Base-by-base conservation (phyloP, 1,140 invertebrate genomes). In the Tetragonula clypearis region DNA sequence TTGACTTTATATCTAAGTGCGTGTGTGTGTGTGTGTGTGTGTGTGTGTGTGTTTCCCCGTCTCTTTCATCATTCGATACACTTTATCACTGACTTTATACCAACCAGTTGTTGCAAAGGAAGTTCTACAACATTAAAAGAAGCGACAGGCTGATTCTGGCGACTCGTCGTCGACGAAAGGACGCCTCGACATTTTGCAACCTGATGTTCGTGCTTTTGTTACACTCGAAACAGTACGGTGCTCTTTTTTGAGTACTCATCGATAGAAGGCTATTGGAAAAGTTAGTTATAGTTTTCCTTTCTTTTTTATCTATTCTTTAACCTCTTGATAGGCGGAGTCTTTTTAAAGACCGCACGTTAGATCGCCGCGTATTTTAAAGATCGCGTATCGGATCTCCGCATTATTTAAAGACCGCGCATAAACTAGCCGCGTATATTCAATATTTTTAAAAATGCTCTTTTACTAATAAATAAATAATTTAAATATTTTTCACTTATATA, bases 21-120 rank as follows among this genome's bases (percentile, higher is more conserved):
- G 1, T 62, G 23, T 12, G 23, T 12, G 0, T 14, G 1, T 62
- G 23, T 12, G 23, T 12, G 0, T 2, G 2, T 3, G 58, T 3
- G 21, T 55, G 53, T 55, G 12, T 23, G 23, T 12, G 8, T 12
- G 15, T 26, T 1, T 72, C n/a, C 30, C 12, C 35, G 14, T 79
- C 74, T 55, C 26, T 0, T n/a, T 62, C 15, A 14, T n/a, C 71
- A 2, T 77, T 85, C 58, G 26, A 53, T 85, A 74, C 72, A 55
- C 66, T 79, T 84, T 79, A 84, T 79, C 82, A 14, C 35, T 21
- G 49, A 55, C 56, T 79, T 72, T 55, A 49, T 68, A 17, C 26
- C 15, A 56, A 17, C 0, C 19, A 11, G n/a, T 30, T 26, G 79
- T 60, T 60, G 9, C n/a, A 30, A n/a, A 62, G 41, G 30, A 15